Base-by-base conservation (phyloP, 92 coral and sea anemone genomes). In the Parazoanthus atlanticus region DNA sequence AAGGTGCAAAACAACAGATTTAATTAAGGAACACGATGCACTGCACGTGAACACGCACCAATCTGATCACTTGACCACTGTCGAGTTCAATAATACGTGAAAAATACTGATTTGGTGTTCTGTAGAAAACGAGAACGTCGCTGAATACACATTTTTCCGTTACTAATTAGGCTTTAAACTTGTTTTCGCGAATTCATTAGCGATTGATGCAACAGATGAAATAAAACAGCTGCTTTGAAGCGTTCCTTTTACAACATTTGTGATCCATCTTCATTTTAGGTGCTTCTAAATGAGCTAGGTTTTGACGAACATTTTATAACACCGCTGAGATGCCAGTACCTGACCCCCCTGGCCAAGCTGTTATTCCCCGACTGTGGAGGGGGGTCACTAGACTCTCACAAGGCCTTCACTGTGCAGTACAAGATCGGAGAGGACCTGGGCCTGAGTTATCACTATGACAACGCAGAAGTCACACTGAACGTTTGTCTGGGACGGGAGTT, bases 381-480 rank as follows among this genome's bases (percentile, higher is more conserved):
- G 17, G 91, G 88, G 86, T 41, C 89, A 54, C 66, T 97, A 75
- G 98, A 97, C 90, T 93, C 99, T 10, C 98, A 97, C 91, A 97
- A 97, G 90, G 96, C 97, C 11, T 97, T 97, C 85, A 97, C 98
- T 21, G 99, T 97, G 71, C 98, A 97, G 91, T 97, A 97, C 95
- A 95, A 84, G 90, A 93, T 92, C 29, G 99, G 97, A 76, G 92
- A 95, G 78, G 99, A 97, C 78, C 82, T 95, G 43, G 92, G 91
- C 25, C 94, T 97, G 41, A 94, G 98, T 78, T 95, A 97, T 86
- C 99, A 97, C 76, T 97, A 92, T 88, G 99, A 97, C 76, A 97
- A 97, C 88, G 98, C 99, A 17, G 99, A 97, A 47, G 98, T 97
- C 32, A 97, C 99, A 1, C 79, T 97, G 64, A 97, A 95, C 80